phyloP scores from a whole-genome alignment of 2,888 invertebrate genomes.

The Tridacna gigas region DNA sequence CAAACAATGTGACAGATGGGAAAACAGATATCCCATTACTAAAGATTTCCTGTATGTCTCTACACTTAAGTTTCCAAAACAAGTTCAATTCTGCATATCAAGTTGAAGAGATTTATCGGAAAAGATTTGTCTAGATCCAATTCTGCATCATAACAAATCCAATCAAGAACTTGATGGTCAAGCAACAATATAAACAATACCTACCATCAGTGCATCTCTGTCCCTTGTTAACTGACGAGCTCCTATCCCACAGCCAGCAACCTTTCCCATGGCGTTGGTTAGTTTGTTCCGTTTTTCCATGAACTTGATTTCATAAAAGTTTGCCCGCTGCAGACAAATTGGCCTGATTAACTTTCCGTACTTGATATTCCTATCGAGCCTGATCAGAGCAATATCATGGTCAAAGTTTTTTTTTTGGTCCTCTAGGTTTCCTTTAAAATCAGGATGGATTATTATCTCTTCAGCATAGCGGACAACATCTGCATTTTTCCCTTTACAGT shows the following conservation, averaged over 20 bases:
- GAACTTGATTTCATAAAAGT: constrained; percentile 33
- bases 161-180: too few relatives aligned
- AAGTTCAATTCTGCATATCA: too few relatives aligned
- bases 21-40: too few relatives aligned
- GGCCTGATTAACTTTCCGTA: constrained; percentile 66
- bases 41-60: too few relatives aligned
- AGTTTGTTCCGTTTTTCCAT: constrained; percentile 21
- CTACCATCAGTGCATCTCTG: neutral
- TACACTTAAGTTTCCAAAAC: too few relatives aligned
- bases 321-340: constrained; percentile 65
- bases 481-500: constrained; percentile 59
- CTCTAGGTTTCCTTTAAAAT: constrained; percentile 37
- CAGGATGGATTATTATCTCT: constrained; percentile 55
- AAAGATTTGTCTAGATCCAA: too few relatives aligned
- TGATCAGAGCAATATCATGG: constrained; percentile 73
- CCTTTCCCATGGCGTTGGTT: constrained; percentile 25
- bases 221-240: neutral
- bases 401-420: constrained; percentile 56
- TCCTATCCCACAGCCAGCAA: constrained; percentile 47
- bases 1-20: too few relatives aligned
- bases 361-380: constrained; percentile 65
- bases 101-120: too few relatives aligned
- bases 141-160: too few relatives aligned
- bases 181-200: too few relatives aligned
- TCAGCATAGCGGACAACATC: constrained; percentile 45